Percentiles rank a stretch among this genome's conserved stretches.
Conservation (phyloP, 2,113 vertebrate species). For the Sinocyclocheilus rhinocerous region DNA sequence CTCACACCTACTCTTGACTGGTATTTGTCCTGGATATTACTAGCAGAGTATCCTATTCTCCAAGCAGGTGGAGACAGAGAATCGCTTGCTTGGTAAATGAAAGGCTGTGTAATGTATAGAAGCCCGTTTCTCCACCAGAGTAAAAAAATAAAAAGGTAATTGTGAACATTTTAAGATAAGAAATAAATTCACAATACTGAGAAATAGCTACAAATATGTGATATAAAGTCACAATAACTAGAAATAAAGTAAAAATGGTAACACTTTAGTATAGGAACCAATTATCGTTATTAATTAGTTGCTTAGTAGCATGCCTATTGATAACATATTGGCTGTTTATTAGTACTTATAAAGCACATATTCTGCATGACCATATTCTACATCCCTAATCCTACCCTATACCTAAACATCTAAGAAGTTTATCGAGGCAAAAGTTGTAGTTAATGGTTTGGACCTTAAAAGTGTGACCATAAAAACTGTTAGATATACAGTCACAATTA, state of each 20-base stretch:
- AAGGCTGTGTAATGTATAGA: background rate
- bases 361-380: too few species aligned
- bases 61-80: conserved; percentile 42
- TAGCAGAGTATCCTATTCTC: conserved; percentile 48
- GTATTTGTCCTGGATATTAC: conserved; percentile 51
- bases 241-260: too few species aligned
- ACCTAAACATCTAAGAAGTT: too few species aligned
- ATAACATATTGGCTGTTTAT: too few species aligned
- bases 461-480: background rate
- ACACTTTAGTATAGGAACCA: too few species aligned
- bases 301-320: too few species aligned
- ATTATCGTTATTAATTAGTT: too few species aligned
- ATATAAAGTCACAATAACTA: background rate
- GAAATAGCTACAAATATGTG: background rate
- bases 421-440: too few species aligned
- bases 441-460: too few species aligned
- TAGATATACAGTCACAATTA: background rate
- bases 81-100: conserved; percentile 49
- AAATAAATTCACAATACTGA: background rate
- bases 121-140: background rate
- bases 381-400: too few species aligned
- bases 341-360: too few species aligned
- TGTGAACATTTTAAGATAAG: background rate
- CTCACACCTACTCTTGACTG: conserved; percentile 51
- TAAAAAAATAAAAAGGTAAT: background rate